Conservation (phyloP, 2,113 vertebrate genomes). For the Phocoena sinus region DNA sequence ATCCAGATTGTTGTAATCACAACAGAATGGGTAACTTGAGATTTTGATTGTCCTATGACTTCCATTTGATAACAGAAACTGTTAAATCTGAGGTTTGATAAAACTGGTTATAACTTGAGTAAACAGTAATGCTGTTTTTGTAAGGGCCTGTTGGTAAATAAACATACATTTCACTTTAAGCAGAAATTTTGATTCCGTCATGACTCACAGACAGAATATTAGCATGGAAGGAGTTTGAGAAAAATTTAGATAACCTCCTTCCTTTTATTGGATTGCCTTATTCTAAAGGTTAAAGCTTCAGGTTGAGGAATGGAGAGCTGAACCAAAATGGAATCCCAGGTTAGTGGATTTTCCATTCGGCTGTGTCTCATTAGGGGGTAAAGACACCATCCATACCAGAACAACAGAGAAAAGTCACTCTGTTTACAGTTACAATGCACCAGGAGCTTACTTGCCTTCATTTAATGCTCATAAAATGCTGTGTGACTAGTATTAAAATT, state of each 20-base stretch:
- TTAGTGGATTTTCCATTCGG: not conserved
- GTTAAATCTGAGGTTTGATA: not conserved
- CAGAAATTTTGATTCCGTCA: not conserved
- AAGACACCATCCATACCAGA: not conserved
- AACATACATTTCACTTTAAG: not conserved
- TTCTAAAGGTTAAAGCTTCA: not conserved
- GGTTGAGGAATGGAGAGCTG: not conserved
- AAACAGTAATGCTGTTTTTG: not conserved
- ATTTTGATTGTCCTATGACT: not conserved
- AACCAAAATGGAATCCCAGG: not conserved
- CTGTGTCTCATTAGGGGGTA: not conserved
- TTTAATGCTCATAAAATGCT: not conserved
- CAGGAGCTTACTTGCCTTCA: not conserved
- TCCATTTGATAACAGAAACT: not conserved
- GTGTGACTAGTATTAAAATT: not conserved
- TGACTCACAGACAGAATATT: not conserved
- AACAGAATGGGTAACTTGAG: not conserved
- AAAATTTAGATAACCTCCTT: not conserved
- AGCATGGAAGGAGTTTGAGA: not conserved
- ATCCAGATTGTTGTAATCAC: not conserved
- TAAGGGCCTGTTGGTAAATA: not conserved
- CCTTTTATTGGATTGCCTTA: not conserved
- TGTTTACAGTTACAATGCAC: too few relatives aligned
- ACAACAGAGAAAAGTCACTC: not conserved
- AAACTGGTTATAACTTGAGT: not conserved